Evolutionary conservation across 2,113 vertebrate species (phyloP).

Genomic region (Eretmochelys imbricata): DNA sequence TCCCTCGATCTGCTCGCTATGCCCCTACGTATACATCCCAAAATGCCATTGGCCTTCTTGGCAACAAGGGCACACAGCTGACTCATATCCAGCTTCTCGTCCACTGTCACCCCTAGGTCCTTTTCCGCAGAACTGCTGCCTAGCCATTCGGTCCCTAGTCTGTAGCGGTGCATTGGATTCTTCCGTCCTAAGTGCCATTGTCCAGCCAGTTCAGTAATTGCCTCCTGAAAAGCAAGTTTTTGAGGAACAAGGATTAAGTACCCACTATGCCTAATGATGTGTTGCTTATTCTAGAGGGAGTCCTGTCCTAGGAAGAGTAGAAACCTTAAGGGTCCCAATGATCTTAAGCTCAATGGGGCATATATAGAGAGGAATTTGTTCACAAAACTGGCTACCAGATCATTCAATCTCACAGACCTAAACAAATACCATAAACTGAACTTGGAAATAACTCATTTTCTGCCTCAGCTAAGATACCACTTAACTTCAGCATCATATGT

Average conservation of each 20-base stretch:
- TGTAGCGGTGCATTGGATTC: no score
- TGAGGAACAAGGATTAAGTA: not conserved
- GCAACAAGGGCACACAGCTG: no score
- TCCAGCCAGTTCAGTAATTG: not conserved
- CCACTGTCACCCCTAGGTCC: no score
- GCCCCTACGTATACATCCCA: no score
- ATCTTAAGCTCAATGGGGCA: not conserved
- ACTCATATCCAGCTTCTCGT: no score
- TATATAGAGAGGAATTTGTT: not conserved
- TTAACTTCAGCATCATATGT: not conserved
- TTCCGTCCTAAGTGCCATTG: no score
- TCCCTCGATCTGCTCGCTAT: no score
- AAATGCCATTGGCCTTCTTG: no score
- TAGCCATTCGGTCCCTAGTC: no score
- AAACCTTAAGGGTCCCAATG: not conserved
- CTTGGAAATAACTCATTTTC: not conserved
- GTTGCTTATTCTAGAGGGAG: not conserved
- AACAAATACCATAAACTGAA: not conserved
- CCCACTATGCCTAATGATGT: not conserved
- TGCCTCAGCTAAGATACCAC: not conserved
- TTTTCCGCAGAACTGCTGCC: no score
- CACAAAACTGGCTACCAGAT: not conserved
- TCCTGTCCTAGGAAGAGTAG: not conserved
- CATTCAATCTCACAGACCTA: not conserved
- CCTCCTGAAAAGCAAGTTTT: fast-evolving